Percentiles rank a stretch among this genome's conserved stretches.
phyloP scores from a whole-genome alignment of 2,113 vertebrate species.

The Epinephelus fuscoguttatus region DNA sequence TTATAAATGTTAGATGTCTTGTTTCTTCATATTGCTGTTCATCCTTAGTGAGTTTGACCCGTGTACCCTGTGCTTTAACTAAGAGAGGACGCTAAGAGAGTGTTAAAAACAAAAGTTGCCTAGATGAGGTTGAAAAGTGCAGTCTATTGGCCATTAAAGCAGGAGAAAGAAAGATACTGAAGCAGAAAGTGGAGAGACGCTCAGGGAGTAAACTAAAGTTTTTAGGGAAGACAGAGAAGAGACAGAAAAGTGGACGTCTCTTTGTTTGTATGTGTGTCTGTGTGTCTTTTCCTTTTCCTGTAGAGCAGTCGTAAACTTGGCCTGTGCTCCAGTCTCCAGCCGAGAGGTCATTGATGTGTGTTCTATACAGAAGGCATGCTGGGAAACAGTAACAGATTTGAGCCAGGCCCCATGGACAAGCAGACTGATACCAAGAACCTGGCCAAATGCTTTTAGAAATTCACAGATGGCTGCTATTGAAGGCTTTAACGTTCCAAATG shows the following conservation, averaged over 20 bases:
- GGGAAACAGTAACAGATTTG: slow-evolving; percentile 72
- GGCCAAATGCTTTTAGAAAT: slow-evolving; percentile 67
- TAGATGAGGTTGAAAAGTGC: not conserved
- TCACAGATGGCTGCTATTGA: slow-evolving; percentile 71
- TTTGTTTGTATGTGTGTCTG: not conserved
- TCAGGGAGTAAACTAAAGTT: slow-evolving; percentile 22
- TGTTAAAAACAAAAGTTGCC: not conserved
- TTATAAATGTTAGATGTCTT: slow-evolving; percentile 5
- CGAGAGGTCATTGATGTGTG: slow-evolving; percentile 75
- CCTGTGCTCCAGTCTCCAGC: slow-evolving; percentile 58
- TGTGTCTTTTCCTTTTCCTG: slow-evolving; percentile 28
- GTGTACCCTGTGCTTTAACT: not conserved
- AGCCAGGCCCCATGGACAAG: slow-evolving; percentile 58
- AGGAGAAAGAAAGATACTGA: slow-evolving; percentile 4
- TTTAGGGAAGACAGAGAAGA: slow-evolving; percentile 17
- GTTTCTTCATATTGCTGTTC: not conserved
- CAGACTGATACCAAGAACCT: slow-evolving; percentile 47
- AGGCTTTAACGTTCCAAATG: slow-evolving; percentile 39
- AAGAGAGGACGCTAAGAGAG: not conserved
- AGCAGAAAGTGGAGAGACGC: slow-evolving; percentile 8
- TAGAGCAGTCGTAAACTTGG: slow-evolving; percentile 63
- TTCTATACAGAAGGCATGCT: slow-evolving; percentile 69
- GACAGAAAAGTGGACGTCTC: slow-evolving; percentile 7
- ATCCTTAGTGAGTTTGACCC: slow-evolving; percentile 6
- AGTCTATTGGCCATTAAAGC: not conserved